Evolutionary conservation across 92 coral and sea anemone species (phyloP).

Genomic region (Zoanthus gigantus): DNA sequence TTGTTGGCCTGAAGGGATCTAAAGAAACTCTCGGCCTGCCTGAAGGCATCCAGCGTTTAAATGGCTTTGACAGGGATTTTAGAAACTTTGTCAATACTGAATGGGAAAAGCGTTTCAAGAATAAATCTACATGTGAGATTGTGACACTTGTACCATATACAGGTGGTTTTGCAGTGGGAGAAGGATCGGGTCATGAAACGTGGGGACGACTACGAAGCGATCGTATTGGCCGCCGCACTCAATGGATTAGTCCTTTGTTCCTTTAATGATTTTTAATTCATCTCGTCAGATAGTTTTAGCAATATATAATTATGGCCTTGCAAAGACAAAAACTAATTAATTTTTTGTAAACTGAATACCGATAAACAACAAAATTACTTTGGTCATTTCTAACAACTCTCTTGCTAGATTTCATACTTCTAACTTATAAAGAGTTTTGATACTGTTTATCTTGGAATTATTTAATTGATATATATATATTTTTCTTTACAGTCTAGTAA

Average conservation of each 20-base stretch:
- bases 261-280: no score
- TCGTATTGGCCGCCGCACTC: conserved; percentile 80
- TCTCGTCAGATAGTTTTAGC: no score
- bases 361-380: no score
- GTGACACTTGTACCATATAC: conserved; percentile 83
- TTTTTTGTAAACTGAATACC: no score
- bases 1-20: conserved; percentile 86
- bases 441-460: no score
- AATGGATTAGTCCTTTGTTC: no score
- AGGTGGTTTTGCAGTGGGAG: conserved; percentile 91
- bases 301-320: no score
- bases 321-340: no score
- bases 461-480: no score
- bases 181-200: conserved; percentile 93
- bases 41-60: conserved; percentile 83
- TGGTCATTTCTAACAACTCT: no score
- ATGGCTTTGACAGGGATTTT: conserved; percentile 72
- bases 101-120: conserved; percentile 78
- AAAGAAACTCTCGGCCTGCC: conserved; percentile 79
- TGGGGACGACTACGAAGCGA: conserved; percentile 92
- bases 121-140: conserved; percentile 86
- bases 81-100: conserved; percentile 65
- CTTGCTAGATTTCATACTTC: no score
- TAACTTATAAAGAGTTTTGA: no score
- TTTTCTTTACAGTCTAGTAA: background rate